Percentiles rank a stretch among this genome's conserved stretches.
Evolutionary conservation across 2,888 invertebrate species (phyloP).

Genomic region (Anodontia alba): DNA sequence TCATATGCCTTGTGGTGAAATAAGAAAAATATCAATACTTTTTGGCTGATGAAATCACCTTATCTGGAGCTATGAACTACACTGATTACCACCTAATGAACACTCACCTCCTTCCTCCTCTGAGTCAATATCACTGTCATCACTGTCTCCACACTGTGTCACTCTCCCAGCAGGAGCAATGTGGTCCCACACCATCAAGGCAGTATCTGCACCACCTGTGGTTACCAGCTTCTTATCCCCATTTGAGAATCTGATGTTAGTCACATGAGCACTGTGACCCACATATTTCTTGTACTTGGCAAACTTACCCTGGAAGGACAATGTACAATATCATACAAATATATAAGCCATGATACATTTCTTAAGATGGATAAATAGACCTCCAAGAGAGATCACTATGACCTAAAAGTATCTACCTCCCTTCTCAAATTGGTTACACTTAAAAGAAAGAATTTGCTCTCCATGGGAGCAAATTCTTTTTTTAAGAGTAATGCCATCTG

Average conservation of each 20-base stretch:
- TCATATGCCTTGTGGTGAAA: no score
- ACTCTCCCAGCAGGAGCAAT: conserved; percentile 56
- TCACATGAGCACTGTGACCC: conserved; percentile 85
- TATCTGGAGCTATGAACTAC: no score
- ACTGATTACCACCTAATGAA: no score
- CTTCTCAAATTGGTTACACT: no score
- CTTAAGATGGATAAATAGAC: background rate
- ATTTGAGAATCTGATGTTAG: conserved; percentile 84
- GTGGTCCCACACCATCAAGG: conserved; percentile 84
- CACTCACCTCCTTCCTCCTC: conserved; percentile 83
- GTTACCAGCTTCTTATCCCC: conserved; percentile 83
- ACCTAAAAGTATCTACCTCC: no score
- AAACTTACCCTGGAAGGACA: conserved; percentile 82
- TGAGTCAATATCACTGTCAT: conserved; percentile 84
- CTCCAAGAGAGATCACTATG: background rate
- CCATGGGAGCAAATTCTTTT: no score
- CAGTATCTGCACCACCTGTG: conserved; percentile 85
- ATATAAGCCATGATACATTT: no score
- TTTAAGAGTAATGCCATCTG: no score
- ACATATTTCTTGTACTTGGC: conserved; percentile 84
- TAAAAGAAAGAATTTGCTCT: no score
- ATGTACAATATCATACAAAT: no score
- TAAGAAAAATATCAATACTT: no score
- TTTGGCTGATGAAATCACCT: no score
- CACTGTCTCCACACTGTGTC: conserved; percentile 80